A percentile compares a stretch with the other conserved stretches of the same genome.
These are phyloP conservation scores for Brachionus sp. DNA, from an alignment of 1,140 invertebrate genomes.

Conservation along the genomic window DNA sequence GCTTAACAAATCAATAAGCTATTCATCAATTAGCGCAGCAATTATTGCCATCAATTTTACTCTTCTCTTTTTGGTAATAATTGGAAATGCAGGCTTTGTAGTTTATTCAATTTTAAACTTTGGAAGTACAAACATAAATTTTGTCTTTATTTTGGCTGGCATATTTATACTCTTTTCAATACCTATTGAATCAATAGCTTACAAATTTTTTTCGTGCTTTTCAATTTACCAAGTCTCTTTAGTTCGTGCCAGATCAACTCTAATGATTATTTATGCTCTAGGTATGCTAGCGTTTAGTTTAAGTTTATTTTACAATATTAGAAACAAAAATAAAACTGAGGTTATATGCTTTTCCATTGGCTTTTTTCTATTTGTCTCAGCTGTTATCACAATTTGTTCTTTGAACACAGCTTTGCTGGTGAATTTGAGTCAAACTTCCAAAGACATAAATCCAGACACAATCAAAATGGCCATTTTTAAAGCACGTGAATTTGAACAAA, in stretches of 20 bases:
- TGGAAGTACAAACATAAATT: neutral
- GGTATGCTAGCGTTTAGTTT: neutral
- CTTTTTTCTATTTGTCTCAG: neutral
- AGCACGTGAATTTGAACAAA: neutral
- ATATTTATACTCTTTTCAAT: neutral
- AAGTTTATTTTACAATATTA: neutral
- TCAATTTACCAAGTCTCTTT: neutral
- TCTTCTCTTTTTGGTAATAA: neutral
- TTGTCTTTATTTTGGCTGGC: neutral
- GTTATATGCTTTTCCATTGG: neutral
- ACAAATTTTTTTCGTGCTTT: neutral
- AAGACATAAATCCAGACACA: neutral
- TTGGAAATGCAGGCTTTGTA: neutral
- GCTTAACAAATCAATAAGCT: neutral
- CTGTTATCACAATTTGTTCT: neutral
- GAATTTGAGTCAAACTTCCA: neutral
- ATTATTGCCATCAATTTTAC: neutral
- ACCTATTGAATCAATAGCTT: neutral
- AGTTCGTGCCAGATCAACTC: neutral
- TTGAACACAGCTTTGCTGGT: neutral
- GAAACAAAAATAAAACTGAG: neutral
- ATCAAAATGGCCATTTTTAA: neutral
- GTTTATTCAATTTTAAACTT: neutral
- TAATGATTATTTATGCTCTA: neutral
- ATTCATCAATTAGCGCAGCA: neutral